Conservation (phyloP, 2,888 invertebrate genomes). For the Rugalucina vietnamica region DNA sequence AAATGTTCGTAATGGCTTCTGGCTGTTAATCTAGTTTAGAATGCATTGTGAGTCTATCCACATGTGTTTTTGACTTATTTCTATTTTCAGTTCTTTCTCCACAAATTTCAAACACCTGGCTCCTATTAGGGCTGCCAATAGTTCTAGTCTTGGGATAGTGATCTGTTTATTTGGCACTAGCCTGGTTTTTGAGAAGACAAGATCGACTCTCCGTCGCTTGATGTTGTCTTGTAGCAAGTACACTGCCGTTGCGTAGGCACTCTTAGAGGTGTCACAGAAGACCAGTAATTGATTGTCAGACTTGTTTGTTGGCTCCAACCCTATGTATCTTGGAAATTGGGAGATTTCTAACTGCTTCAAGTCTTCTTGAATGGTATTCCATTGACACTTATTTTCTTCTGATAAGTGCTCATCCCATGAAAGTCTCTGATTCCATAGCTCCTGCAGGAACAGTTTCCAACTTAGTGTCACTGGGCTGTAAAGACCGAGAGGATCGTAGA, state of each 20-base stretch:
- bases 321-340: not conserved
- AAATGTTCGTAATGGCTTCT: not conserved
- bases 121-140: not conserved
- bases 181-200: not conserved
- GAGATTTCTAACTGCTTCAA: not conserved
- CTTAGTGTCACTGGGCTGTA: not conserved
- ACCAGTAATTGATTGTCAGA: not conserved
- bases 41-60: not conserved
- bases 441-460: not conserved
- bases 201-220: not conserved
- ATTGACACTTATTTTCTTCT: not conserved
- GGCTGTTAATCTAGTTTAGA: not conserved
- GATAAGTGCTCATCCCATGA: slow-evolving; percentile 2
- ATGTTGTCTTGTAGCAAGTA: not conserved
- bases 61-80: not conserved
- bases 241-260: not conserved
- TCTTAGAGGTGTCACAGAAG: slow-evolving; percentile 10
- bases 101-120: not conserved
- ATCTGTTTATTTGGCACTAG: slow-evolving; percentile 8
- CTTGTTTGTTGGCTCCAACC: not conserved
- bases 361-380: not conserved
- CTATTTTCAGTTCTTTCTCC: not conserved
- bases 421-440: not conserved
- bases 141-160: slow-evolving; percentile 4
- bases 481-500: not conserved